Percentiles rank a stretch among this genome's conserved stretches.
Conservation (phyloP, 1,140 invertebrate genomes). For the Hycleus phaleratus region DNA sequence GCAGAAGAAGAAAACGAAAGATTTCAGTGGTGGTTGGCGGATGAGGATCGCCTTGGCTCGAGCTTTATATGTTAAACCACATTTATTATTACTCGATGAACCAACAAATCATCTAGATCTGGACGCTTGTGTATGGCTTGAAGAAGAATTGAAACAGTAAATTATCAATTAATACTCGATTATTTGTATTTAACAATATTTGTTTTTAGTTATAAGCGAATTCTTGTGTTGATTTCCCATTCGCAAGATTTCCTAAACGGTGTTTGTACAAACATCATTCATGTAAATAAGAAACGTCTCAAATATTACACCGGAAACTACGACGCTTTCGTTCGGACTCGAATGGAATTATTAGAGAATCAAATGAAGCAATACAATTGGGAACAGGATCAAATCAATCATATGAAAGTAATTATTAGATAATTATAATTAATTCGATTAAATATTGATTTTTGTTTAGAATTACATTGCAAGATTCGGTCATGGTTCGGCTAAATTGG, state of each 20-base stretch:
- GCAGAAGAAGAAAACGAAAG: slow-evolving; percentile 81
- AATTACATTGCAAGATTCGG: slow-evolving; percentile 99
- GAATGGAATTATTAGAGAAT: slow-evolving; percentile 93
- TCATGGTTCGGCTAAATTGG: slow-evolving; percentile 97
- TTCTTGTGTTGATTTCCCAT: slow-evolving; percentile 97
- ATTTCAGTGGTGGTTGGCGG: slow-evolving; percentile 97
- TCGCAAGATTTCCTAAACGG: slow-evolving; percentile 99
- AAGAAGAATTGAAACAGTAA: slow-evolving; percentile 90
- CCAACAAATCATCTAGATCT: slow-evolving; percentile 98
- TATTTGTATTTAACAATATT: slow-evolving; percentile 2
- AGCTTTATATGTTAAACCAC: slow-evolving; percentile 85
- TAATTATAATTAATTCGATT: slow-evolving; percentile 4
- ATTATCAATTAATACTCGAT: slow-evolving; percentile 18
- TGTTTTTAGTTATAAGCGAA: slow-evolving; percentile 76
- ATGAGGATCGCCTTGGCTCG: slow-evolving; percentile 99
- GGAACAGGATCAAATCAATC: slow-evolving; percentile 98
- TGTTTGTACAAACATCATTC: slow-evolving; percentile 98
- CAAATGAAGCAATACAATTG: slow-evolving; percentile 99
- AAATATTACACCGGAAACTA: slow-evolving; percentile 95
- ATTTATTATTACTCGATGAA: slow-evolving; percentile 90
- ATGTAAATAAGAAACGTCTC: slow-evolving; percentile 87
- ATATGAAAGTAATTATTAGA: slow-evolving; percentile 80
- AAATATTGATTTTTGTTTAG: slow-evolving; percentile 42
- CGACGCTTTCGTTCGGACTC: slow-evolving; percentile 88
- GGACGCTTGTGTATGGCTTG: slow-evolving; percentile 99